Evolutionary conservation across 2,113 vertebrate genomes (phyloP), one percentile per base, ranked within the genome.

Genomic region (Tragelaphus scriptus): DNA sequence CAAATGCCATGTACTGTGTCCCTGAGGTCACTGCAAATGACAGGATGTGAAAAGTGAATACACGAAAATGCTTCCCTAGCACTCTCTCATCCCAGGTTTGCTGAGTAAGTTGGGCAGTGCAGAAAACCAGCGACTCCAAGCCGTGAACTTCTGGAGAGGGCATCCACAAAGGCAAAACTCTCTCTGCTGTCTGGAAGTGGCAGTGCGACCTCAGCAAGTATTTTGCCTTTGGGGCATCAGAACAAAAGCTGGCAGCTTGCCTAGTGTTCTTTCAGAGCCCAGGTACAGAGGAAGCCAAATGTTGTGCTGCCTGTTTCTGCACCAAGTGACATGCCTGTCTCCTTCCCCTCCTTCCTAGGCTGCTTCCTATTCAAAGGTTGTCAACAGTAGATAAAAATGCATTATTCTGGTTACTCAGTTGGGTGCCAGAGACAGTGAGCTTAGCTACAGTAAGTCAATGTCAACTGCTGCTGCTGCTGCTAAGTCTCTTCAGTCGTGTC

Each of bases 11-110:
- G 16, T 80, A 71, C n/a, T 97, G 51, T 56, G 36, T 80, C 82
- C 95, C 88, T 6, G 93, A 95, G 97, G 97, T 97, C 91, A 89
- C 17, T 6, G 79, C 68, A 87, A 95, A 91, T 95, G 93, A 95
- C 89, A 90, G 82, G 68, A 84, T 80, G 51, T 75, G 89, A 89
- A 63, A 75, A 94, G 56, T 59, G 82, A 97, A 63, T n/a, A 94
- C 49, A 19, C 3, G 84, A 92, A 97, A 95, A 88, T 85, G 89
- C 93, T 75, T 95, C 58, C 61, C 58, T 65, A 53, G 89, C 87
- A 55, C 77, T 59, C 75, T 89, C 28, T 58, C 11, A 9, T 65
- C 59, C 26, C 32, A n/a, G 16, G 79, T 94, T 84, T 98, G 91
- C 97, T 96, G 96, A 97, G 91, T 93, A 97, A 91, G 96, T 9